Evolutionary conservation across 1,140 invertebrate species (phyloP).

Genomic region (Schlechtendalia chinensis): DNA sequence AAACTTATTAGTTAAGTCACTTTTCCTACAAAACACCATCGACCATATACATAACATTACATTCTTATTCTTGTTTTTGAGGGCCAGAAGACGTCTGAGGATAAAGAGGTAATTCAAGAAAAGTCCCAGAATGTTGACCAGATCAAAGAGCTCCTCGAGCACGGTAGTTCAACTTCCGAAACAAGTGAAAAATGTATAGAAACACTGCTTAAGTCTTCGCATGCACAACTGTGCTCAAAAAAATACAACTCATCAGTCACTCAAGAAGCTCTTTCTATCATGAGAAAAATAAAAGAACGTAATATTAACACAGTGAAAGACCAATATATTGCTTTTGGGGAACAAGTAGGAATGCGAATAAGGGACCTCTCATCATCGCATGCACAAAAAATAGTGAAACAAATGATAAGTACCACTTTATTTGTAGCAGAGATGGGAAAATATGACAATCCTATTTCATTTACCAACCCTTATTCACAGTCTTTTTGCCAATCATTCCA

Average conservation of each 20-base stretch:
- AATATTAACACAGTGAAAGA: neutral
- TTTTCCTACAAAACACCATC: no score
- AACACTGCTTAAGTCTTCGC: no score
- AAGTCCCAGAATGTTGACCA: no score
- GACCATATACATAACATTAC: no score
- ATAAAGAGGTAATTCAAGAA: no score
- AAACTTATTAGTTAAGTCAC: no score
- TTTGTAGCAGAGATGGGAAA: conserved; percentile 10
- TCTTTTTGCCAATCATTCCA: neutral
- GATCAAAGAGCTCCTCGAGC: no score
- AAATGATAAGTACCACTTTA: neutral
- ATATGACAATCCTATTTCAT: neutral
- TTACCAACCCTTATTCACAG: neutral
- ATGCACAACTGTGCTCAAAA: neutral
- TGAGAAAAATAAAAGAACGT: neutral
- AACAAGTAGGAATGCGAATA: conserved; percentile 9
- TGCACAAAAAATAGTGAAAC: neutral
- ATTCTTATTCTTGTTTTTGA: no score
- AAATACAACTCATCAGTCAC: neutral
- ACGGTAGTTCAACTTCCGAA: no score
- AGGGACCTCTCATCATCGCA: neutral
- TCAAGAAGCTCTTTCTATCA: neutral
- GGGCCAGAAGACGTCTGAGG: no score
- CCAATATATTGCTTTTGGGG: neutral
- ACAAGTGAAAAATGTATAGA: no score